These are phyloP conservation scores for Phymanthus crucifer DNA, from an alignment of 92 coral and sea anemone genomes.

Conservation along the genomic window DNA sequence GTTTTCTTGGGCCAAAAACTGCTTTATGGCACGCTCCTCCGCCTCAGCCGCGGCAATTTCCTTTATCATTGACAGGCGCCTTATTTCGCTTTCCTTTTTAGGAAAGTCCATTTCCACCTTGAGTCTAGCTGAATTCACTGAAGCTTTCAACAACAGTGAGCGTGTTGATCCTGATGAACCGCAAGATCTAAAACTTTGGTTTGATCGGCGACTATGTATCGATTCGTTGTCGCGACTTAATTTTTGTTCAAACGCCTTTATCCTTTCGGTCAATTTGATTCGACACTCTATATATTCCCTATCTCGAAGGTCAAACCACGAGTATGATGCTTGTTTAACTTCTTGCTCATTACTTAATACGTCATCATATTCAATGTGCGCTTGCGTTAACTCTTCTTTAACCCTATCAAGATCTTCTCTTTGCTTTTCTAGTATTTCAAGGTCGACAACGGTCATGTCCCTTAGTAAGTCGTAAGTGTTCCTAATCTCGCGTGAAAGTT, in stretches of 20 bases:
- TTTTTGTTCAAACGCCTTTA: slow-evolving; percentile 9
- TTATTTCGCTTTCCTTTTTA: slow-evolving; percentile 30
- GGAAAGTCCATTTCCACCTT: slow-evolving; percentile 30
- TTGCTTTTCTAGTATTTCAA: background rate
- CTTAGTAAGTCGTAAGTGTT: background rate
- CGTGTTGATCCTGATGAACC: background rate
- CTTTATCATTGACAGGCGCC: slow-evolving; percentile 23
- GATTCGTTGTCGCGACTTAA: background rate
- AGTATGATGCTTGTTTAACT: slow-evolving; percentile 16
- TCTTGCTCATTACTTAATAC: slow-evolving; percentile 4
- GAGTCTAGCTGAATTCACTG: slow-evolving; percentile 12
- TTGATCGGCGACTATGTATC: background rate
- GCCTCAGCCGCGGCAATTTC: slow-evolving; percentile 36
- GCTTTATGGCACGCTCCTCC: slow-evolving; percentile 28
- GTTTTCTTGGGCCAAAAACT: background rate
- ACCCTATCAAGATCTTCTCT: slow-evolving; percentile 9
- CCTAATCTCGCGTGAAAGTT: background rate
- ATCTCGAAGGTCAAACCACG: slow-evolving; percentile 26
- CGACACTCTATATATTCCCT: slow-evolving; percentile 27
- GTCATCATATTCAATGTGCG: background rate
- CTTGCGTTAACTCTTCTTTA: background rate
- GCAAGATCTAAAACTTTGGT: background rate
- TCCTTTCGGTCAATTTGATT: slow-evolving; percentile 13
- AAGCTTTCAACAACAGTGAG: background rate
- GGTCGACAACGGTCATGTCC: slow-evolving; percentile 2